Base-by-base conservation (phyloP, 30 jellyfish, hydroid and myxozoan species). In the Haliclystus octoradiatus region DNA sequence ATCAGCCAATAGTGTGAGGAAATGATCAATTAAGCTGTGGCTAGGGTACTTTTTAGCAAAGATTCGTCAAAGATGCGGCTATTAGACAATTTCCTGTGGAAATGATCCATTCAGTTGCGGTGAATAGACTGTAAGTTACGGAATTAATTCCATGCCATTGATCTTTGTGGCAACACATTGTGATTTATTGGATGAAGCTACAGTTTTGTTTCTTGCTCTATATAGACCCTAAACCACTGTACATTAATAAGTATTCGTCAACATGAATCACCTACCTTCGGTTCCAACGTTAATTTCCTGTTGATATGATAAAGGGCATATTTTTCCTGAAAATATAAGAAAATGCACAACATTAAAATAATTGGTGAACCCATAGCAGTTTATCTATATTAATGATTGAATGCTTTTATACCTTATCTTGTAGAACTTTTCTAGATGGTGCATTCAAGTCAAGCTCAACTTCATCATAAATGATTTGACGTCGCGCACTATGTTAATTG, bases 271-370 rank as follows among this genome's bases (percentile, higher is more conserved):
- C 1, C 1, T 62, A 82, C 99, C 92, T 90, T 90, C 66, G 95
- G 99, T 49, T 90, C 99, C 52, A 81, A 60, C 0, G 99, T 90
- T 33, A 90, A 79, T 65, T 90, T 90, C 60, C 99, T 65, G 78
- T 90, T 90, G 68, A 90, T 72, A 46, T 90, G 99, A 78, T 77
- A 90, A 76, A 90, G 49, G 12, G 99, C 84, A 50, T 71, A 90
- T 9, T 92, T 86, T 26, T 71, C 93, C 99, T 90, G 62, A n/a
- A 71, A 76, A 71, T 1, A 19, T 0, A 63, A 31, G 12, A 26
- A 12, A 53, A 53, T 5, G 23, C 30, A 13, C 30, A 53, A 12
- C 5, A 24, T 5, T 5, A 24, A 26, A 53, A 13, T 53, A 26
- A 53, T 5, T 9, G 7, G 23, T 53, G 12, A n/a, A 5, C 30